Base-by-base conservation (phyloP, 2,888 invertebrate genomes). In the Tinea trinotella region DNA sequence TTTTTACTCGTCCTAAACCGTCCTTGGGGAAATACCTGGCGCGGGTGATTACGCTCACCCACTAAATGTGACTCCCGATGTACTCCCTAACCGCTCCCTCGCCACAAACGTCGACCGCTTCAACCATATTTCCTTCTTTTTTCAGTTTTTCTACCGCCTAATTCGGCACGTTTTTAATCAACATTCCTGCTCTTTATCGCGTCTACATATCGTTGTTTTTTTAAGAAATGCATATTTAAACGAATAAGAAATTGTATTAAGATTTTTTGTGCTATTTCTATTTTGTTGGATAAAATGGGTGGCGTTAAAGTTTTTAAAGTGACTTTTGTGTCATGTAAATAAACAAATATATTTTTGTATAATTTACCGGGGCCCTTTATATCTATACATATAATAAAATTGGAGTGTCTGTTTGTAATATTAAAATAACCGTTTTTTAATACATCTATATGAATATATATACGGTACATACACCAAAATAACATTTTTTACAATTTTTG, bases 131-230 rank as follows among this genome's bases (percentile, higher is more conserved):
- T 50, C 13, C 20, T 20, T 13, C 12, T 50, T 50, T 50, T 50
- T 50, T 24, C 50, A 24, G 12, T 24, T 50, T 50, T 50, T 24
- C 50, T 24, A 13, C 50, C 19, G 34, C 17, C 53, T 53, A 53
- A 56, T 56, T 56, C 56, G 53, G 56, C 56, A 56, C 56, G 56
- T 53, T 56, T 56, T 56, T 56, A 56, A 56, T 56, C 56, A 56
- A 49, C 49, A 56, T 53, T 53, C 53, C 48, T 35, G 18, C 48
- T 19, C 35, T 36, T 34, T 50, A 50, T 50, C 50, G n/a, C 24
- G 24, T 50, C 50, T 50, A 50, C 50, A 50, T 24, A 50, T 50
- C 50, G 50, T 24, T 50, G 50, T 50, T 50, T 46, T 24, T 40
- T 15, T 24, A 50, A 22, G 22, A 50, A 50, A 24, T 24, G 15